Evolutionary conservation across 2,797 vertebrate genomes (phyloP), one percentile per base, ranked within the genome.

Genomic region (Etheostoma perlongum): DNA sequence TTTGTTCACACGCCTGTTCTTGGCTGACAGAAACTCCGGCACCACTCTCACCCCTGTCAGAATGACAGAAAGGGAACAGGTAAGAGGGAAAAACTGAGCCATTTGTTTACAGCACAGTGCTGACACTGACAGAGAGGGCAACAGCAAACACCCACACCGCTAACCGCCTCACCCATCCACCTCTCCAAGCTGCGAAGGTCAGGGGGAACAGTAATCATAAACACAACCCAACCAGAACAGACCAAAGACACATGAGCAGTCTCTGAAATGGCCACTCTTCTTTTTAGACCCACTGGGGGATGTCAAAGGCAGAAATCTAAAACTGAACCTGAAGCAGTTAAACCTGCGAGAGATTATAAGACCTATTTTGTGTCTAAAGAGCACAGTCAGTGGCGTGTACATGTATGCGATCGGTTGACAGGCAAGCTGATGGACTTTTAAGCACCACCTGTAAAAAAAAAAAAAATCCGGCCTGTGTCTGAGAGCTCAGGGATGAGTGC

Each of bases 211-310:
- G 88, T 69, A 88, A 89, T 91, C 85, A 85, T 66, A 85, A 85
- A 89, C 87, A 80, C 83, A 91, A 80, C 46, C 74, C 23, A 16
- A 87, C 59, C 91, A 91, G 81, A 93, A 88, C 88, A 72, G 76
- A 55, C 52, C 80, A 60, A 62, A 87, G 82, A 81, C 82, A 79
- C 76, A 84, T 1, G 10, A 66, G 79, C 23, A 49, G 55, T 74
- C 67, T 76, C 76, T 74, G 86, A 88, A 91, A 92, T 88, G 84
- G 54, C 81, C 84, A 83, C 74, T 89, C 78, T 82, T 72, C 78
- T 82, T 72, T 85, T 86, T 69, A 70, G 88, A 91, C 25, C 61
- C 87, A 82, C 73, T 79, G 81, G 66, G 67, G 84, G 83, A 72
- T 90, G 88, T 85, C 89, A 89, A 58, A 79, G 69, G 70, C 72